Evolutionary conservation across 1,140 invertebrate species (phyloP), one percentile per base, ranked within the genome.

Genomic region (Magallana angulata): DNA sequence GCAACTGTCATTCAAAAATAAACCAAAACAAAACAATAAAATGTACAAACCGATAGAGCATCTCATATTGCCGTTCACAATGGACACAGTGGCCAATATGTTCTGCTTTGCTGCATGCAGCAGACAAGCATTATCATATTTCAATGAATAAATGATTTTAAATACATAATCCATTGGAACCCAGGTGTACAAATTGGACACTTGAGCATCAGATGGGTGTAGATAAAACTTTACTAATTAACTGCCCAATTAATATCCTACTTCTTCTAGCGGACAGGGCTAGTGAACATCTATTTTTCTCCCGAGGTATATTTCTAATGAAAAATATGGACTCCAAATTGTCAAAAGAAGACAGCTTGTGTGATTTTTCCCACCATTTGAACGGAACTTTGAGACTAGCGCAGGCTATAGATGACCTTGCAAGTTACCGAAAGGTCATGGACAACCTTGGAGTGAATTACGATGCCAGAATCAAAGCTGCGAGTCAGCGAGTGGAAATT

Each of bases 291-390:
- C 68, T 30, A 30, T 76, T 76, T 76, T 76, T 48, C 36, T 48
- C 36, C 3, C 36, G 36, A 48, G 36, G 3, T 48, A 48, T 48
- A 48, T 48, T 48, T 48, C 36, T 48, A 48, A 48, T 48, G 36
- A 48, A 36, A 12, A 71, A 76, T 3, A 76, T 76, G 68, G 24
- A 76, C 36, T 76, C 68, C 9, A 76, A 76, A 30, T 76, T 30
- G 4, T 30, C 7, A 30, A 76, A 76, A 30, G 24, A 76, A 30
- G 68, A 76, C 24, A 76, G 68, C 36, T 30, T 76, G 24, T 76
- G 24, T 76, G 68, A 76, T 30, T 76, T 76, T 76, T 30, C 68
- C 68, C 68, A 76, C 36, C 24, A 76, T 5, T 76, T 76, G 68
- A 76, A 76, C 30, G 68, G 68, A 76, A 76, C 68, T 0, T 76